Percentiles rank a stretch among this genome's conserved stretches.
Evolutionary conservation across 2,797 vertebrate genomes (phyloP).

Genomic region (Loriculus beryllinus): DNA sequence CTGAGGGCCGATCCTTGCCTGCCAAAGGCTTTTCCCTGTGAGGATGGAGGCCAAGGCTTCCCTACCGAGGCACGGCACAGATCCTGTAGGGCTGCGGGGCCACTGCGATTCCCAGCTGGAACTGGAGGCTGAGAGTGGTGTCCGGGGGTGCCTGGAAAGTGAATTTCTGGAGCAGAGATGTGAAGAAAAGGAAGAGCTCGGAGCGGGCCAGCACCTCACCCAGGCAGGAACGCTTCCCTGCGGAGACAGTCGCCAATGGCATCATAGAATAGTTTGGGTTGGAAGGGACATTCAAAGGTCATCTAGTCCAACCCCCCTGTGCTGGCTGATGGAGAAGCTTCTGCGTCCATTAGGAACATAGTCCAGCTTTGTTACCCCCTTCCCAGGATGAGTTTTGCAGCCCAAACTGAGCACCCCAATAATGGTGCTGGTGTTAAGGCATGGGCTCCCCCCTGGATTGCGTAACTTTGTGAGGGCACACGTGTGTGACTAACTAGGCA

Average conservation of each 20-base stretch:
- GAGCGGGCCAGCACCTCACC: conserved; percentile 70
- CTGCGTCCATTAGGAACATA: rapidly evolving
- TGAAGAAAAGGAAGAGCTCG: conserved; percentile 77
- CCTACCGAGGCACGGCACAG: conserved; percentile 65
- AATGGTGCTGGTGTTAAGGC: rapidly evolving
- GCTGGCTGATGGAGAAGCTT: neutral
- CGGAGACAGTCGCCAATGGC: neutral
- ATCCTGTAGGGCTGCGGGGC: conserved; percentile 76
- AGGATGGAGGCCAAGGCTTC: rapidly evolving
- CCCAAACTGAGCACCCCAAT: no score
- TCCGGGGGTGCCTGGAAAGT: conserved; percentile 71
- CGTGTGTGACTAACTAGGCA: rapidly evolving
- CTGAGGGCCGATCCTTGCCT: rapidly evolving
- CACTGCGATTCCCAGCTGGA: conserved; percentile 49
- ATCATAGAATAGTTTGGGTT: neutral
- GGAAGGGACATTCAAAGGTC: neutral
- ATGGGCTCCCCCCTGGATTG: rapidly evolving
- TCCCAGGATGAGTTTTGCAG: neutral
- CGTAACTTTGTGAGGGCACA: rapidly evolving
- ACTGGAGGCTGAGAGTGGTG: conserved; percentile 59
- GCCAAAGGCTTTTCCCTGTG: neutral
- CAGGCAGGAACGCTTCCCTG: conserved; percentile 83
- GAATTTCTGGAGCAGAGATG: conserved; percentile 82
- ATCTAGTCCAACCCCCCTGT: neutral
- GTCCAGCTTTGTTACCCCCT: neutral